Base-by-base conservation (phyloP, 2,797 vertebrate species). In the Microctenopoma stevenorrisi region DNA sequence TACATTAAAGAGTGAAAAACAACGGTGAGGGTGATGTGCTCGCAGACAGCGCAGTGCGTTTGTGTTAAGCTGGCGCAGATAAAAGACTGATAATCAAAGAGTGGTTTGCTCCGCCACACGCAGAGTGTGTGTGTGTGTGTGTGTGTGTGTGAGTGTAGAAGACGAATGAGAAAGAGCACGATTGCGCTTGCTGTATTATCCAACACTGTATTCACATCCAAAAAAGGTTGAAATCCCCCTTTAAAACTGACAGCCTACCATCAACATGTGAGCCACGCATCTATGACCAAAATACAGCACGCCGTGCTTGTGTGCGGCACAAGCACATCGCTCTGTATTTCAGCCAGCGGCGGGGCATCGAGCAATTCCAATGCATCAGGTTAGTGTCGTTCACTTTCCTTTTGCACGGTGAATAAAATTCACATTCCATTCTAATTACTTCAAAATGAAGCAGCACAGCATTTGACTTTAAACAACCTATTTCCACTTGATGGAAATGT, bases 1-100 rank as follows among this genome's bases (percentile, higher is more conserved):
- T 38, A 43, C 59, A 71, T 59, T 66, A 74, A 68, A 78, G 53
- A 49, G 26, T 26, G 37, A 9, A 37, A 11, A 37, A 37, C 10
- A 37, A 37, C 10, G 37, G 37, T 37, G 9, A 2, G 37, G 18
- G 53, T 42, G 71, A 52, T 49, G 38, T 18, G 64, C 52, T 35
- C 60, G 59, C 60, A 72, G 81, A 74, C 48, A 72, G 65, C 18
- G 18, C 40, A 15, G 35, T 35, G 55, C 55, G 76, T 64, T 47
- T 68, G 69, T 73, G 68, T 75, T 22, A 65, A 56, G 72, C 63
- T 60, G 68, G 78, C 75, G 55, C 74, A 79, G 81, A 88, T 86
- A 74, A 88, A 90, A 86, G 72, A 18, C 56, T 63, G 68, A 78
- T 84, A 88, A 84, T 89, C 83, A 91, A 91, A 89, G 70, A 43